Percentiles rank a stretch among this genome's conserved stretches.
Conservation (phyloP, 2,888 invertebrate species). For the Pharmacophagus antenor region DNA sequence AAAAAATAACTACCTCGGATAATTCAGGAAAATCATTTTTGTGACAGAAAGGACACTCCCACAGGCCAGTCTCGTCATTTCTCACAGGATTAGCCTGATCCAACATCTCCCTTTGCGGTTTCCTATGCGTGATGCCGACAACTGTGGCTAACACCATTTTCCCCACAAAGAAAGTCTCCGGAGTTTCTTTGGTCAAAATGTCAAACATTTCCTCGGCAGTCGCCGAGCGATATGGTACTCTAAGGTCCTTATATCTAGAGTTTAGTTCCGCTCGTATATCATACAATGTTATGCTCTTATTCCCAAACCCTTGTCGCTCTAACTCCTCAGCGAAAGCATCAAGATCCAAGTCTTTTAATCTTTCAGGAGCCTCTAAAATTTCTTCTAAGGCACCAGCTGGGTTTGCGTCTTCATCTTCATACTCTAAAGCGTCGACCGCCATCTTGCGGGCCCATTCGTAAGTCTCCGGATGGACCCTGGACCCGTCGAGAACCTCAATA, state of each 20-base stretch:
- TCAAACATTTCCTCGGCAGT: slow-evolving; percentile 95
- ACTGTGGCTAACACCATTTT: slow-evolving; percentile 93
- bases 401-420: slow-evolving; percentile 97
- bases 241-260: slow-evolving; percentile 94
- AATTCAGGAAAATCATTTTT: slow-evolving; percentile 97
- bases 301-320: slow-evolving; percentile 93
- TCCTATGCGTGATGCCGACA: slow-evolving; percentile 89
- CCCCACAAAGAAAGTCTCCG: slow-evolving; percentile 94
- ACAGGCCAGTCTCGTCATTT: slow-evolving; percentile 95
- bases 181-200: slow-evolving; percentile 97
- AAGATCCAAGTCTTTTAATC: slow-evolving; percentile 96
- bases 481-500: slow-evolving; percentile 97
- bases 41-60: slow-evolving; percentile 98
- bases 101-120: slow-evolving; percentile 95
- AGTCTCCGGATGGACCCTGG: slow-evolving; percentile 98
- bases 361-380: slow-evolving; percentile 96
- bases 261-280: slow-evolving; percentile 98
- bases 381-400: slow-evolving; percentile 98
- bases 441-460: slow-evolving; percentile 99
- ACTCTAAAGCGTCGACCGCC: slow-evolving; percentile 99
- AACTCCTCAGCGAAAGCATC: slow-evolving; percentile 99
- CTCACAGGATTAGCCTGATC: slow-evolving; percentile 97
- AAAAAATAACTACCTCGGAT: slow-evolving; percentile 83
- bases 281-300: slow-evolving; percentile 96
- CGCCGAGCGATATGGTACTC: slow-evolving; percentile 88